Evolutionary conservation across 1,140 invertebrate species (phyloP).

Genomic region (Ceratina japonica): DNA sequence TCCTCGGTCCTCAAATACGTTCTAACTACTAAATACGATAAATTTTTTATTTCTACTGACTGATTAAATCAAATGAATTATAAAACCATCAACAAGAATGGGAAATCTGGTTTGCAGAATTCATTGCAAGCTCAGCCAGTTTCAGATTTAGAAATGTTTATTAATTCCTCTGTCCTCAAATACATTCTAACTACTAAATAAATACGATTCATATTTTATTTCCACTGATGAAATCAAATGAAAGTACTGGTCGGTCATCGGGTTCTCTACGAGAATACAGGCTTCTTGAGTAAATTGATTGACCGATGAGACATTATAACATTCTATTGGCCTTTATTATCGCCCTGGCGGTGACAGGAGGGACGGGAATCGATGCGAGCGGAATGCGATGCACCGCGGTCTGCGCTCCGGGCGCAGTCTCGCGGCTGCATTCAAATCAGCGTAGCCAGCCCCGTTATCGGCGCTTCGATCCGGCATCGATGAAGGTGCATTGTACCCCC

Average conservation of each 20-base stretch:
- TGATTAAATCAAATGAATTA: too few relatives aligned
- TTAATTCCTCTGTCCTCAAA: too few relatives aligned
- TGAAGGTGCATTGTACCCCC: constrained; percentile 56
- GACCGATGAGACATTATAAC: constrained; percentile 7
- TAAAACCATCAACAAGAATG: too few relatives aligned
- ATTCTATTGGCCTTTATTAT: constrained; percentile 11
- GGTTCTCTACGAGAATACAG: background rate
- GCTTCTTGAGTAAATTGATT: background rate
- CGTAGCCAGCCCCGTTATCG: constrained; percentile 27
- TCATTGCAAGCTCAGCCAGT: too few relatives aligned
- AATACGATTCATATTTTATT: too few relatives aligned
- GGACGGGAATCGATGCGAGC: constrained; percentile 44
- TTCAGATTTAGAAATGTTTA: too few relatives aligned
- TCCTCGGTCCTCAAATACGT: too few relatives aligned
- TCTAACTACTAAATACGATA: too few relatives aligned
- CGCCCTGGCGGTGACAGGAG: constrained; percentile 5
- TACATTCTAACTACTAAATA: too few relatives aligned
- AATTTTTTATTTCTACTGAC: too few relatives aligned
- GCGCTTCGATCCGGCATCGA: constrained; percentile 52
- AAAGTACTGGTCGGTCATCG: too few relatives aligned
- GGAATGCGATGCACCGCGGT: background rate
- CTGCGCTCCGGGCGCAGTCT: constrained; percentile 13
- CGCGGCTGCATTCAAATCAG: constrained; percentile 40
- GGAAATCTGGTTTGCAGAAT: too few relatives aligned
- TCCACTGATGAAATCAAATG: background rate